phyloP scores from a whole-genome alignment of 2,888 invertebrate genomes.

The Leptinotarsa rubiginosa region DNA sequence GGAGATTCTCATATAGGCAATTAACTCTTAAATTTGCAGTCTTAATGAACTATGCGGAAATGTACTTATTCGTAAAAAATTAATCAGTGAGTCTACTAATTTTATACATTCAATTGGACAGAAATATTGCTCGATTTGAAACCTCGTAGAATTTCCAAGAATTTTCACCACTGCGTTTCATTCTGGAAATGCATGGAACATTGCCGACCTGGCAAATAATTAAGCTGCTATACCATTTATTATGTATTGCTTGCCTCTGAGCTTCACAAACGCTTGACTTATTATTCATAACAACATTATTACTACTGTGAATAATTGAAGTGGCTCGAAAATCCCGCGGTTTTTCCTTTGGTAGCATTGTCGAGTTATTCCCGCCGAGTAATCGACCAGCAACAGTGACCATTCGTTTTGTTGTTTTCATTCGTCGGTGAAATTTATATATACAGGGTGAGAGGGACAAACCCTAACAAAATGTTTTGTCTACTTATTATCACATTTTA shows the following conservation, averaged over 20 bases:
- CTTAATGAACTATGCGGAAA: too few species aligned
- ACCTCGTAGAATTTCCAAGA: neutral
- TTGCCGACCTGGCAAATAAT: constrained; percentile 58
- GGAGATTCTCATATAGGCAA: too few species aligned
- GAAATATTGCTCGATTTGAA: neutral
- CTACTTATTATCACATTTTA: too few species aligned
- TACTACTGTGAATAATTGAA: constrained; percentile 63
- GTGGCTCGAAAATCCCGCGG: constrained; percentile 49
- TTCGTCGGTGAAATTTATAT: neutral
- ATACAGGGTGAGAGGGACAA: neutral
- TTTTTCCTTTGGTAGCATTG: constrained; percentile 29
- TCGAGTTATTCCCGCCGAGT: neutral
- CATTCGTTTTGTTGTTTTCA: neutral
- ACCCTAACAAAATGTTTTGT: too few species aligned
- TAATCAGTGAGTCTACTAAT: too few species aligned
- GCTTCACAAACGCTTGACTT: constrained; percentile 62
- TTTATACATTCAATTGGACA: neutral
- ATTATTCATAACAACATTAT: constrained; percentile 67
- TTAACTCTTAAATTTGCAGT: too few species aligned
- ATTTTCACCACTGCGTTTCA: neutral
- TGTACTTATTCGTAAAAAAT: too few species aligned
- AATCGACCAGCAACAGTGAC: neutral
- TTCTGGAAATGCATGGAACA: constrained; percentile 51
- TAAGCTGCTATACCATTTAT: constrained; percentile 62
- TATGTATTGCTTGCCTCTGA: constrained; percentile 63